Conservation (phyloP, 2,888 invertebrate species). For the Halictus ligatus region DNA sequence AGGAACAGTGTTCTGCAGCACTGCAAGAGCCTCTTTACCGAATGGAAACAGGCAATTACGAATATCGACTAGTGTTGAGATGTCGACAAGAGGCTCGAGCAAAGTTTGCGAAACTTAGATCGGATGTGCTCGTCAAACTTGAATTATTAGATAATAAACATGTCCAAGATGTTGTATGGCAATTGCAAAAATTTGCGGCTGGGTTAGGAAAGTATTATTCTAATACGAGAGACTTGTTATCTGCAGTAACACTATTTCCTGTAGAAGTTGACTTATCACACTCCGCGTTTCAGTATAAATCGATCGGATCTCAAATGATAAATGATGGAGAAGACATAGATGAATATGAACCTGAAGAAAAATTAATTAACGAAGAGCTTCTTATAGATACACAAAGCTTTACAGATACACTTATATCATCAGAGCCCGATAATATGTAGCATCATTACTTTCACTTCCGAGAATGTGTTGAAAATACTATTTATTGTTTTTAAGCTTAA, state of each 20-base stretch:
- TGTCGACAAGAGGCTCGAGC: slow-evolving; percentile 97
- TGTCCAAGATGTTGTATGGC: slow-evolving; percentile 96
- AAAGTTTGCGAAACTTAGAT: slow-evolving; percentile 92
- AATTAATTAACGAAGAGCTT: slow-evolving; percentile 60
- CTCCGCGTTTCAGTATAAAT: slow-evolving; percentile 96
- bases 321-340: slow-evolving; percentile 75
- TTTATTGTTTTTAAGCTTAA: not conserved
- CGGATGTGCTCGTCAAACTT: slow-evolving; percentile 98
- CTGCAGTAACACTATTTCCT: slow-evolving; percentile 93
- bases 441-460: slow-evolving; percentile 9
- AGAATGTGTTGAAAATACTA: not conserved
- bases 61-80: slow-evolving; percentile 97
- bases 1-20: slow-evolving; percentile 96
- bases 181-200: slow-evolving; percentile 92
- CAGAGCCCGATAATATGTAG: slow-evolving; percentile 62
- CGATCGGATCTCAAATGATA: slow-evolving; percentile 83
- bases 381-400: slow-evolving; percentile 67
- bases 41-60: slow-evolving; percentile 99
- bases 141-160: slow-evolving; percentile 99
- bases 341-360: slow-evolving; percentile 59
- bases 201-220: slow-evolving; percentile 92
- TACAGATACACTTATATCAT: slow-evolving; percentile 42
- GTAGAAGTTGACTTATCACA: slow-evolving; percentile 98
- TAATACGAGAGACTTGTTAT: slow-evolving; percentile 91
- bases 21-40: slow-evolving; percentile 98